These are phyloP conservation scores for Mesoligia furuncula DNA, from an alignment of 2,888 invertebrate genomes.

Conservation along the genomic window DNA sequence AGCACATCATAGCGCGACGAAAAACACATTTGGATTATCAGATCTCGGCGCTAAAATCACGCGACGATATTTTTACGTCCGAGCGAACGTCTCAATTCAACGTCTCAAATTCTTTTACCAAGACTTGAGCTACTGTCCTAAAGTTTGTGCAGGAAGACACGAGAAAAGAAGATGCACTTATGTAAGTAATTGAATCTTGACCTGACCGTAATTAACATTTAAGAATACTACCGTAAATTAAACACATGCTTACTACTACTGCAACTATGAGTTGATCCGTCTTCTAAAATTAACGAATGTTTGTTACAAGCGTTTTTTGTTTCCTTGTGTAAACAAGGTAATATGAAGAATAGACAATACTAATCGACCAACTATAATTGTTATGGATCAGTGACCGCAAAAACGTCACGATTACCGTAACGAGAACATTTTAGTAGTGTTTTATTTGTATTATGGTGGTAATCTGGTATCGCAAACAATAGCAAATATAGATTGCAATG, in stretches of 20 bases:
- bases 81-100: too few relatives aligned
- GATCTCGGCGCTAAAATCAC: too few relatives aligned
- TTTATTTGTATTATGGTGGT: neutral
- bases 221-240: conserved; percentile 2
- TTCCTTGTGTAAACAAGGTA: conserved; percentile 3
- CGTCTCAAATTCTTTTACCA: neutral
- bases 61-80: too few relatives aligned
- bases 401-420: neutral
- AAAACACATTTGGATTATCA: too few relatives aligned
- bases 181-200: conserved; percentile 22
- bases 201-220: conserved; percentile 4
- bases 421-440: neutral
- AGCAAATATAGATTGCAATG: neutral
- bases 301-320: conserved; percentile 5
- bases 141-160: neutral
- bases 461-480: neutral
- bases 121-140: neutral
- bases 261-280: neutral
- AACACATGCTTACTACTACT: neutral
- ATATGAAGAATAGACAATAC: neutral
- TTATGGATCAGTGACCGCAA: neutral
- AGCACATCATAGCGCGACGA: too few relatives aligned
- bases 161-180: neutral
- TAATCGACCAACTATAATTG: neutral
- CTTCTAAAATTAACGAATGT: neutral